These are phyloP conservation scores for Myodes glareolus DNA, from an alignment of 2,113 vertebrate genomes.

Conservation along the genomic window DNA sequence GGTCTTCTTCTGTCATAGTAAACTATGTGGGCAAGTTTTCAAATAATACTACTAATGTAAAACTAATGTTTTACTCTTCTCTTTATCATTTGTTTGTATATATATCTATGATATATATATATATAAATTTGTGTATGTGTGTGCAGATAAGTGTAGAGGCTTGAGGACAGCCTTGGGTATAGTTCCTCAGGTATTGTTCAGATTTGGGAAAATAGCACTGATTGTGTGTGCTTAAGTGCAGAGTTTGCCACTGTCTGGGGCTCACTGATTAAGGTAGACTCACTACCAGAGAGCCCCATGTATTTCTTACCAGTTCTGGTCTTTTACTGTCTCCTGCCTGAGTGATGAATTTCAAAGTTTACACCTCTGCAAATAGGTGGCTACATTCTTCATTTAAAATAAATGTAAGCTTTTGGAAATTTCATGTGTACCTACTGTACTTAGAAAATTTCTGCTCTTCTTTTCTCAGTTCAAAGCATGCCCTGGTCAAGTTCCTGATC, in stretches of 20 bases:
- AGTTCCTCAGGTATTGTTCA: background rate
- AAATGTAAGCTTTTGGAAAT: background rate
- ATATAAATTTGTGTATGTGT: background rate
- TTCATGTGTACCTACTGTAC: background rate
- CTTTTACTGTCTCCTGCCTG: background rate
- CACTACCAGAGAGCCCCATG: background rate
- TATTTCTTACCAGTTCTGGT: background rate
- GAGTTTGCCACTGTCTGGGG: background rate
- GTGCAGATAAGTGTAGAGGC: background rate
- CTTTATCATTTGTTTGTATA: background rate
- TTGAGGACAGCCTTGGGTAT: background rate
- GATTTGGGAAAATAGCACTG: background rate
- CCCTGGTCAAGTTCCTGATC: background rate
- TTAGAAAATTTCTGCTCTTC: background rate
- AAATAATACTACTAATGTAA: background rate
- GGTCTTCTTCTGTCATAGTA: constrained; percentile 45
- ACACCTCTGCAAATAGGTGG: background rate
- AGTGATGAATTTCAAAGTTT: background rate
- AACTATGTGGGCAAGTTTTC: constrained; percentile 50
- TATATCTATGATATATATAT: background rate
- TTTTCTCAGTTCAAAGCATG: background rate
- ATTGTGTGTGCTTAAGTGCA: background rate
- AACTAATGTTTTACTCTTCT: background rate
- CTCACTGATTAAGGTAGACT: background rate
- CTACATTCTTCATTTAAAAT: background rate